Evolutionary conservation across 2,888 invertebrate species (phyloP).

Genomic region (Heliconius aoede): DNA sequence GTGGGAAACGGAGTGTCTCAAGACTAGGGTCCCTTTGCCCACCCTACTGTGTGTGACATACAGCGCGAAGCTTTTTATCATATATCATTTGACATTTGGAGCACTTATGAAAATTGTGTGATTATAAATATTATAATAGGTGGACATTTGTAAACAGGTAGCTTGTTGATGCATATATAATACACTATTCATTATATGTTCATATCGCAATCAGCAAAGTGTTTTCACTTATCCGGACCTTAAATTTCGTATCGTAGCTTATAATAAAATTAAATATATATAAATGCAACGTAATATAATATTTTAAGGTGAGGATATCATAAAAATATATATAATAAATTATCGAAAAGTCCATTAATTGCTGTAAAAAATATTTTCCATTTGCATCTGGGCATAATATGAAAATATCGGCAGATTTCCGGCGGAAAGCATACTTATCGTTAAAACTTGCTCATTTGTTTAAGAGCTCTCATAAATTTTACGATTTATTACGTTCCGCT

Average conservation of each 20-base stretch:
- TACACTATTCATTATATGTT: not conserved
- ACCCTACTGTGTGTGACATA: no score
- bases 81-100: no score
- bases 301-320: not conserved
- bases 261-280: not conserved
- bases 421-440: conserved; percentile 32
- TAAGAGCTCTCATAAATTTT: conserved; percentile 33
- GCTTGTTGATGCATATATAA: not conserved
- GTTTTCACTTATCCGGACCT: not conserved
- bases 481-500: conserved; percentile 24
- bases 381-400: not conserved
- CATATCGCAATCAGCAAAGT: not conserved
- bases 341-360: not conserved
- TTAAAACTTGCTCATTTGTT: conserved; percentile 33
- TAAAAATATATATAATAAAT: not conserved
- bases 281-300: not conserved
- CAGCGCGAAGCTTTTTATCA: no score
- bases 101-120: not conserved
- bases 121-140: not conserved
- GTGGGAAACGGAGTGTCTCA: no score
- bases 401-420: conserved; percentile 25
- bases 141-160: not conserved
- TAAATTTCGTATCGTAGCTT: no score
- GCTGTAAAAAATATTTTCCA: not conserved
- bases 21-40: no score